Evolutionary conservation across 2,113 vertebrate species (phyloP).

Genomic region (Pyxicephalus adspersus): DNA sequence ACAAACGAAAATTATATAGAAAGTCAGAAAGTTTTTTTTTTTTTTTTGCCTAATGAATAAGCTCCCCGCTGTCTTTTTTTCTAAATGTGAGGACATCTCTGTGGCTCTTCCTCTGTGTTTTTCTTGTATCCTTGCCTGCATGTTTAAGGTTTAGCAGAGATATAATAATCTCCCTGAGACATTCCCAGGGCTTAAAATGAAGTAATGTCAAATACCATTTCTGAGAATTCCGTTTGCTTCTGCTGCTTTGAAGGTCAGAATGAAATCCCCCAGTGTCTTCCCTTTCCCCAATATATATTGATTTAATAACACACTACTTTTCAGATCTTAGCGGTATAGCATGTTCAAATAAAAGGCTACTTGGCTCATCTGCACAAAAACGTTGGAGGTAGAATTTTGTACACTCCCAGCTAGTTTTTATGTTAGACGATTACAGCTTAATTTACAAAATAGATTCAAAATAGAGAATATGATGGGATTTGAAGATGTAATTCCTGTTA

Average conservation of each 20-base stretch:
- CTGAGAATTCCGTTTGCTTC: background rate
- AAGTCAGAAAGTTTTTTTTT: too few relatives aligned
- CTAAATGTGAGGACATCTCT: too few relatives aligned
- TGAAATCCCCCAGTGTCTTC: constrained; percentile 6
- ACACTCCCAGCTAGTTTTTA: background rate
- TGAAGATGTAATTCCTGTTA: background rate
- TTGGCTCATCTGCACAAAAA: background rate
- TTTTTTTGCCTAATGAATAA: too few relatives aligned
- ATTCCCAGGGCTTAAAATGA: constrained; percentile 6
- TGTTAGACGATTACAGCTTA: background rate
- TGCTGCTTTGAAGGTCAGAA: constrained; percentile 1
- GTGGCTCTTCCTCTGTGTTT: too few relatives aligned
- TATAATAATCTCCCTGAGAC: background rate
- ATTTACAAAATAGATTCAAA: background rate
- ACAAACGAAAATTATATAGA: too few relatives aligned
- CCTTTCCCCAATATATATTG: background rate
- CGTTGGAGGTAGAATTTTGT: background rate
- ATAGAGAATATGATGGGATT: background rate
- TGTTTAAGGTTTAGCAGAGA: background rate
- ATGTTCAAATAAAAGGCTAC: background rate
- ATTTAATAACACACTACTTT: background rate
- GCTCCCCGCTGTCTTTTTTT: too few relatives aligned
- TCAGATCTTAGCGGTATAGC: background rate
- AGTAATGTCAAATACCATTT: constrained; percentile 17
- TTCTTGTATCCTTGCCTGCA: background rate